Evolutionary conservation across 2,888 invertebrate genomes (phyloP), one percentile per base, ranked within the genome.

Genomic region (Romanomermis culicivorax): DNA sequence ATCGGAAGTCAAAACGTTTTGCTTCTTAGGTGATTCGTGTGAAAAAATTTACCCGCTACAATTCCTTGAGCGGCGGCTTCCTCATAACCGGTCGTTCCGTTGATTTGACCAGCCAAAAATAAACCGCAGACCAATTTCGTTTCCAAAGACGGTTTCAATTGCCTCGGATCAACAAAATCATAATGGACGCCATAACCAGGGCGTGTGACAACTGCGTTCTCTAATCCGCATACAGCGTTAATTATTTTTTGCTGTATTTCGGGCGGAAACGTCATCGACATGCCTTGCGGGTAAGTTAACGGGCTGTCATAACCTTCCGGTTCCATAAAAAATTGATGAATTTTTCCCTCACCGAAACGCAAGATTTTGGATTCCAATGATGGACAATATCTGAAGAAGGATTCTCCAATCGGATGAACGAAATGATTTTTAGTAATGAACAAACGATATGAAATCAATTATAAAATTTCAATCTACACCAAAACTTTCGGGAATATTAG

Each of bases 1-100:
- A n/a, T n/a, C n/a, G n/a, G n/a, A n/a, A n/a, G n/a, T n/a, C n/a
- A n/a, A n/a, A n/a, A n/a, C n/a, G n/a, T n/a, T n/a, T n/a, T n/a
- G n/a, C n/a, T n/a, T n/a, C n/a, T n/a, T n/a, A n/a, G n/a, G n/a
- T n/a, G n/a, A n/a, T n/a, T n/a, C n/a, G n/a, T n/a, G n/a, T n/a
- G n/a, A n/a, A n/a, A 45, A 11, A 45, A n/a, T 7, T 49, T 25
- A 50, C 56, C 58, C 14, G 58, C 55, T 14, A 58, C 17, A 4
- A 59, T 51, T 23, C 73, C 74, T 71, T 88, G 88, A 0, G 83
- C 80, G 0, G 86, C 87, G 7, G 88, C 88, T 70, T 88, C 87
- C 72, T 88, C 87, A 68, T 88, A 88, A 0, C 87, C 85, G 0
- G 85, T 85, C 0, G 85, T 85, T 2, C 87, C 88, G 72, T 88